Conservation (phyloP, 2,113 vertebrate species). For the Saimiri boliviensis region DNA sequence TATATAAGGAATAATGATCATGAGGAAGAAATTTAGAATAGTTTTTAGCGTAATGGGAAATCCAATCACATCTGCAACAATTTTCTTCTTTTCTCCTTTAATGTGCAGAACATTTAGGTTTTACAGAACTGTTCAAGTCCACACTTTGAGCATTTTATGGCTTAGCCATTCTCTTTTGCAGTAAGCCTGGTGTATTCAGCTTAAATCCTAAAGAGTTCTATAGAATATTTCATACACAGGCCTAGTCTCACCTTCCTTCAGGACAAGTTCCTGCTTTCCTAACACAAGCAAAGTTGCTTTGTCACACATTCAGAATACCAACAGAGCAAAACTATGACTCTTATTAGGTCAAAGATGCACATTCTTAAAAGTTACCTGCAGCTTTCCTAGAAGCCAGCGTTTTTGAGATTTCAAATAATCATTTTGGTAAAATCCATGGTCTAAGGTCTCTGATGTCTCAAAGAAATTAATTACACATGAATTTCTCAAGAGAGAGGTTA, state of each 20-base stretch:
- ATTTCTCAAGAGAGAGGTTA: conserved; percentile 16
- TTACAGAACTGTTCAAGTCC: conserved; percentile 54
- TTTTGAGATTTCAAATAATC: neutral
- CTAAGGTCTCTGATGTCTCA: neutral
- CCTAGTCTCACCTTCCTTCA: conserved; percentile 61
- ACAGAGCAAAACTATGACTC: conserved; percentile 20
- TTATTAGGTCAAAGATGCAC: neutral
- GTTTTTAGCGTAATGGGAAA: conserved; percentile 71
- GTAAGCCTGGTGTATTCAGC: conserved; percentile 40
- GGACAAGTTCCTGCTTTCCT: conserved; percentile 59
- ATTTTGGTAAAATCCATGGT: conserved; percentile 29
- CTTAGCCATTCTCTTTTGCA: conserved; percentile 57
- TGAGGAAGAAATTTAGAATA: conserved; percentile 59
- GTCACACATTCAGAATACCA: conserved; percentile 24
- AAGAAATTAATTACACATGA: conserved; percentile 11
- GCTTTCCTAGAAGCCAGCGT: conserved; percentile 27
- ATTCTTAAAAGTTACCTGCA: conserved; percentile 58
- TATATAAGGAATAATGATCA: conserved; percentile 60
- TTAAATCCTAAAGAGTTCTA: conserved; percentile 75
- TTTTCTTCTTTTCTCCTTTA: conserved; percentile 54
- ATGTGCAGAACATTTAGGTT: conserved; percentile 49
- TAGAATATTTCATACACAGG: conserved; percentile 52
- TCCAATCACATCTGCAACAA: conserved; percentile 54
- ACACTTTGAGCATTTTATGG: conserved; percentile 49
- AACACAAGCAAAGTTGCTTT: conserved; percentile 59